Conservation (phyloP, 2,888 invertebrate genomes). For the Rhimphoctona megacephalus region DNA sequence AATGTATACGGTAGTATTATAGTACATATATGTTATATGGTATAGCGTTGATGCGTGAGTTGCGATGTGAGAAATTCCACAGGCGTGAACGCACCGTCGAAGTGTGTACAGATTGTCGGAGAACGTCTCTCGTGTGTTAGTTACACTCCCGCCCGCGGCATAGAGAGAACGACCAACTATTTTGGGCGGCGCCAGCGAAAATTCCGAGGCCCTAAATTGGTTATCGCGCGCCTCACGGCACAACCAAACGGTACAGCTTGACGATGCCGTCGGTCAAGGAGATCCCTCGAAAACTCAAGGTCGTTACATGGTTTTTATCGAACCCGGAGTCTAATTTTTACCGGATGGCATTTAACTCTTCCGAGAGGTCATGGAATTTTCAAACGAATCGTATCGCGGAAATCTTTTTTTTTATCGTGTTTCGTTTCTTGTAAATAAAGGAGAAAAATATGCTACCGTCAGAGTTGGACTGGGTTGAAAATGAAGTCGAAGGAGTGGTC, state of each 20-base stretch:
- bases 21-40: slow-evolving; percentile 2
- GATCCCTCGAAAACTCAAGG: slow-evolving; percentile 72
- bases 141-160: slow-evolving; percentile 51
- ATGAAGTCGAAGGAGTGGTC: neutral
- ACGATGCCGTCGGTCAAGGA: slow-evolving; percentile 76
- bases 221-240: slow-evolving; percentile 77
- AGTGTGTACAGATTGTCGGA: slow-evolving; percentile 71
- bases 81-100: slow-evolving; percentile 52
- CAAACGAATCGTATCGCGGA: neutral
- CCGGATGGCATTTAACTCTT: neutral
- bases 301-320: slow-evolving; percentile 19
- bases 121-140: slow-evolving; percentile 44
- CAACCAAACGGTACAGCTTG: slow-evolving; percentile 72
- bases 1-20: slow-evolving; percentile 9
- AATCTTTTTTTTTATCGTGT: neutral
- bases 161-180: slow-evolving; percentile 76
- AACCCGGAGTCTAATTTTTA: neutral
- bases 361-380: neutral
- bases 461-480: neutral
- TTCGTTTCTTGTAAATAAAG: neutral
- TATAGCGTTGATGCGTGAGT: slow-evolving; percentile 24
- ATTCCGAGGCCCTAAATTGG: slow-evolving; percentile 83
- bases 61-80: slow-evolving; percentile 64
- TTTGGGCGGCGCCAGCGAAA: slow-evolving; percentile 81
- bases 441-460: neutral